Percentiles rank a stretch among this genome's conserved stretches.
Conservation (phyloP, 1,140 invertebrate genomes). For the Zaprionus tsacasi region DNA sequence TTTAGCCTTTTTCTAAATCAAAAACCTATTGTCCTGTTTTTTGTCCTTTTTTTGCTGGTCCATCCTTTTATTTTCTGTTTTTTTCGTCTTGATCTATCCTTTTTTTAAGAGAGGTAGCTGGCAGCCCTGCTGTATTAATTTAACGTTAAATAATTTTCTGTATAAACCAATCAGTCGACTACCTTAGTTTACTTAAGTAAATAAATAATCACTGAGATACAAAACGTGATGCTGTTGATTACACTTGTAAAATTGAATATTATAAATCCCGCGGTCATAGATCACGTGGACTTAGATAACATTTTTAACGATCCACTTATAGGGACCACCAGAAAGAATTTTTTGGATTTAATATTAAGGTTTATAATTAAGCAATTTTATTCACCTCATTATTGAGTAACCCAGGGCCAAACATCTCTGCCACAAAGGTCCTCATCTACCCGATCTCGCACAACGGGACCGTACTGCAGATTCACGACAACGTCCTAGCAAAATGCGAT, state of each 20-base stretch:
- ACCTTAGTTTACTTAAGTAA: no score
- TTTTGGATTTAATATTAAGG: no score
- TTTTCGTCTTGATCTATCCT: no score
- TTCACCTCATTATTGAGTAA: background rate
- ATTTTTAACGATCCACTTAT: constrained; percentile 6
- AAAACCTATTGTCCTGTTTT: no score
- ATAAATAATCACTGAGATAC: background rate
- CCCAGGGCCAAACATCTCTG: background rate
- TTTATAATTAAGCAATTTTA: constrained; percentile 1
- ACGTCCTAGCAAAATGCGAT: background rate
- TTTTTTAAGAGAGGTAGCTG: no score
- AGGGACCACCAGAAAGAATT: no score
- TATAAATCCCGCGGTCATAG: background rate
- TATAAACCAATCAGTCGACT: no score
- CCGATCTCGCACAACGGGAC: background rate
- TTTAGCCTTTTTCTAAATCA: no score
- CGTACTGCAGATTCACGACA: background rate
- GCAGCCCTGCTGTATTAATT: no score
- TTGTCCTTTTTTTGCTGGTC: no score
- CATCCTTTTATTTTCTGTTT: no score
- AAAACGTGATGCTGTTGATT: background rate
- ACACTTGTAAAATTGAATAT: background rate
- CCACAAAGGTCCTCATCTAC: background rate
- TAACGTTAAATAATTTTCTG: no score
- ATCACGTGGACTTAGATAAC: background rate